A percentile compares a stretch with the other conserved stretches of the same genome.
Conservation (phyloP, 1,140 invertebrate genomes). For the Drosophila nigromelanica region DNA sequence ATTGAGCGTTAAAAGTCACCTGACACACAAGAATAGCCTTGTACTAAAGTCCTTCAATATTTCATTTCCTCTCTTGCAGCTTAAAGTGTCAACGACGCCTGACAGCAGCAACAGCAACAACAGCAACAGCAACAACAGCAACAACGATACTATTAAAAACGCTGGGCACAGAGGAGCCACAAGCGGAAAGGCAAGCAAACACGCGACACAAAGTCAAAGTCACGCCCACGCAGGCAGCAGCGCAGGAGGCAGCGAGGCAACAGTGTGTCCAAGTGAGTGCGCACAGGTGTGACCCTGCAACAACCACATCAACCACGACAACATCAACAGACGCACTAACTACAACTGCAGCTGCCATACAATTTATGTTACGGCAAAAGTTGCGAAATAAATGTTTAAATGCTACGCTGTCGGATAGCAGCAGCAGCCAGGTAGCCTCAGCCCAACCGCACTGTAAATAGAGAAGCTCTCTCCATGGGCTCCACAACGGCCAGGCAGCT, state of each 20-base stretch:
- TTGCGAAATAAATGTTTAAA: slow-evolving; percentile 45
- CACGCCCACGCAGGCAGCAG: slow-evolving; percentile 8
- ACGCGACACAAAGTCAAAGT: slow-evolving; percentile 8
- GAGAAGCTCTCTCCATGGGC: slow-evolving; percentile 34
- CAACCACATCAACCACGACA: slow-evolving; percentile 22
- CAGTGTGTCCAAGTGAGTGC: background rate
- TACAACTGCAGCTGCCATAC: slow-evolving; percentile 4
- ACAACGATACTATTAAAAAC: slow-evolving; percentile 13
- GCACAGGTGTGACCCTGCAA: slow-evolving; percentile 27
- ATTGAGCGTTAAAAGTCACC: slow-evolving; percentile 17
- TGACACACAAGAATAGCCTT: slow-evolving; percentile 26
- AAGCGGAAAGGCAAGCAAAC: slow-evolving; percentile 26
- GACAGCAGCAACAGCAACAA: slow-evolving; percentile 1
- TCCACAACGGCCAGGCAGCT: slow-evolving; percentile 28
- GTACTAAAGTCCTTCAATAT: slow-evolving; percentile 69
- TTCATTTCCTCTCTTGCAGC: slow-evolving; percentile 77
- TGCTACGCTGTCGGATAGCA: slow-evolving; percentile 20
- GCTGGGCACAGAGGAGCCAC: background rate
- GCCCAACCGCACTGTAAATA: slow-evolving; percentile 11
- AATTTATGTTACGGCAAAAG: slow-evolving; percentile 63
- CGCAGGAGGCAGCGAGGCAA: background rate
- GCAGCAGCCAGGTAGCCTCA: slow-evolving; percentile 7
- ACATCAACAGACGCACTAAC: slow-evolving; percentile 12
- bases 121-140: slow-evolving; percentile 8
- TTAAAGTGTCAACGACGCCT: slow-evolving; percentile 68